A percentile compares a stretch with the other conserved stretches of the same genome.
Conservation (phyloP, 1,140 invertebrate species). For the Phymorhynchus buccinoides region DNA sequence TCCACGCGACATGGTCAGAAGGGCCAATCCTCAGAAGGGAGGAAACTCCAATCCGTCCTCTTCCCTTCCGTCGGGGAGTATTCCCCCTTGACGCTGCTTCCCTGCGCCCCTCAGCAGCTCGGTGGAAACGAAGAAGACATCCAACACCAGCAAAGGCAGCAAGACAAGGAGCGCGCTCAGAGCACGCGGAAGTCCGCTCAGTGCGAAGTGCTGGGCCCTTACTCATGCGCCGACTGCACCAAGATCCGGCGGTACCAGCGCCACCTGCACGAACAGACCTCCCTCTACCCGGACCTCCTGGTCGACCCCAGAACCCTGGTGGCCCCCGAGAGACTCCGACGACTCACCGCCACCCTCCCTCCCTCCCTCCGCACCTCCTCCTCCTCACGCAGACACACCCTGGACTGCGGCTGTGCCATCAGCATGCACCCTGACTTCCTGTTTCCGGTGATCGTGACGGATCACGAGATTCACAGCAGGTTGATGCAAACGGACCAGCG, state of each 20-base stretch:
- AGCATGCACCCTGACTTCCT: slow-evolving; percentile 35
- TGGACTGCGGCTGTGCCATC: slow-evolving; percentile 37
- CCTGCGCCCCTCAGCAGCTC: neutral
- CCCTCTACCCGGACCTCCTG: slow-evolving; percentile 18
- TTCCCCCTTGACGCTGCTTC: neutral
- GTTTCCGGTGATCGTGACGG: slow-evolving; percentile 35
- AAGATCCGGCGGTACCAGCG: slow-evolving; percentile 11
- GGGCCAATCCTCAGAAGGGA: neutral
- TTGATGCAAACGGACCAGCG: neutral
- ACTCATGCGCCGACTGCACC: slow-evolving; percentile 29
- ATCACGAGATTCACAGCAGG: slow-evolving; percentile 21
- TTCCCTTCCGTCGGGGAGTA: neutral
- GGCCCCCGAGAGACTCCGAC: slow-evolving; percentile 5
- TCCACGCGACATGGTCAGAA: no score
- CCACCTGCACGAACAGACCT: slow-evolving; percentile 3
- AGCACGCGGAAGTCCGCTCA: slow-evolving; percentile 12
- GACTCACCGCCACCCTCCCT: neutral
- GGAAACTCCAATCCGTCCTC: neutral
- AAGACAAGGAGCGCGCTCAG: neutral
- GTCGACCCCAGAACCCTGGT: slow-evolving; percentile 26
- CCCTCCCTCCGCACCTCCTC: neutral
- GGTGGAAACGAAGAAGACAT: neutral
- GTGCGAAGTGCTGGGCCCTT: slow-evolving; percentile 38
- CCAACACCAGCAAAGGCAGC: no score
- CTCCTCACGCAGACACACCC: slow-evolving; percentile 3